Evolutionary conservation across 2,797 vertebrate genomes (phyloP), one percentile per base, ranked within the genome.

Genomic region (Carduelis carduelis): DNA sequence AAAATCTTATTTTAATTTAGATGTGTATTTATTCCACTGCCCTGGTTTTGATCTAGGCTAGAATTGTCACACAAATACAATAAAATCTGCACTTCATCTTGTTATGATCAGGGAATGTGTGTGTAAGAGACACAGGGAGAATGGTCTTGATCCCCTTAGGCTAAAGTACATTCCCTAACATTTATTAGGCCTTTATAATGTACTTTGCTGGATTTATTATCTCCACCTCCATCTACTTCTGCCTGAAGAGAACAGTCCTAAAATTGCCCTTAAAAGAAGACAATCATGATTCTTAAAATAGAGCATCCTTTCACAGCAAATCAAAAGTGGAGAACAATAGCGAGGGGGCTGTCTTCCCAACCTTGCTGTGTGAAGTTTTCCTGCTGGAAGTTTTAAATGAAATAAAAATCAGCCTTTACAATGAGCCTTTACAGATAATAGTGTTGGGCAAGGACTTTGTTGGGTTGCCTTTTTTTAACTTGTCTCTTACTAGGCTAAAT

Each of bases 321-420:
- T 96, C 85, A 97, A 97, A 97, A 97, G 92, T 87, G 88, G 71
- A 90, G 93, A 97, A 97, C 96, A 97, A 95, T 93, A 84, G 91
- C 0, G 11, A 95, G 70, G 80, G 79, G 90, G 81, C 30, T 63
- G 86, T 94, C 89, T 97, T 92, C 93, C 92, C 71, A 91, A 83
- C 92, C 89, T 74, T 81, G 41, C 85, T 90, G 81, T 93, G 49
- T 95, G 93, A 94, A 87, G 88, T 96, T 97, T 95, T 96, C 91
- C 89, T 93, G 93, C 88, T 90, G 96, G 87, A 93, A 92, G 74
- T 75, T 92, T 91, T 87, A 96, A 93, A 83, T 96, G 90, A 94
- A 97, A 88, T 96, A 92, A 95, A 96, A 97, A 96, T 90, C 70
- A 93, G 55, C 72, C 81, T 96, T 96, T 92, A 92, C 82, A 96